Evolutionary conservation across 1,140 invertebrate genomes (phyloP), one percentile per base, ranked within the genome.

Genomic region (Trissolcus basalis): DNA sequence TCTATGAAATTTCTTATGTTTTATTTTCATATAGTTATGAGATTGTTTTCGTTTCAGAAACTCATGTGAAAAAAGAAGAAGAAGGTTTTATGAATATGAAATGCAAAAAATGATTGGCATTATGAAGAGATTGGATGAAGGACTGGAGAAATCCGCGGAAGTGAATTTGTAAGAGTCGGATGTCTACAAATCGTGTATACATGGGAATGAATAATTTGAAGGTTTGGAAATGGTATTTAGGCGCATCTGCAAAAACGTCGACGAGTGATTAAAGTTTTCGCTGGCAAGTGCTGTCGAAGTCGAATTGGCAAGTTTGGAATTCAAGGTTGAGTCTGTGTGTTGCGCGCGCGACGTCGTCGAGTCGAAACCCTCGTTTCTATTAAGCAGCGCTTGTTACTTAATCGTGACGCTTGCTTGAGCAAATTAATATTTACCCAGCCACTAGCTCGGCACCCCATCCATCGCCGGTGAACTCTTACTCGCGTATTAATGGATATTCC

Each of bases 341-440:
- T 27, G 50, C 60, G 44, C 60, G 44, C 43, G 64, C 43, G 35
- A 67, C 54, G 41, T 71, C 49, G 67, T 64, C 19, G 14, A 65
- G 67, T 64, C 19, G 14, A 65, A 65, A 71, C 65, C 69, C 72
- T 76, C 69, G 60, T 79, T 55, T 51, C 68, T 61, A 71, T 68
- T 61, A 80, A 74, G 78, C 50, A 69, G 53, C 44, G 53, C 59
- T 70, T 73, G 73, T 79, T 77, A 79, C 74, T 74, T 77, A 81
- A 84, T 85, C 81, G 82, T 81, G 80, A 80, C 80, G 82, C 78
- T 81, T 81, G 78, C 81, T 80, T 73, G 81, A 80, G 81, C 82
- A 85, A 88, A 88, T 88, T 87, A 88, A 88, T 88, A 88, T 88
- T 88, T 88, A 88, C 87, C 77, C 82, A 83, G 65, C 68, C 78